Evolutionary conservation across 2,888 invertebrate species (phyloP).

Genomic region (Parthenolecanium corni): DNA sequence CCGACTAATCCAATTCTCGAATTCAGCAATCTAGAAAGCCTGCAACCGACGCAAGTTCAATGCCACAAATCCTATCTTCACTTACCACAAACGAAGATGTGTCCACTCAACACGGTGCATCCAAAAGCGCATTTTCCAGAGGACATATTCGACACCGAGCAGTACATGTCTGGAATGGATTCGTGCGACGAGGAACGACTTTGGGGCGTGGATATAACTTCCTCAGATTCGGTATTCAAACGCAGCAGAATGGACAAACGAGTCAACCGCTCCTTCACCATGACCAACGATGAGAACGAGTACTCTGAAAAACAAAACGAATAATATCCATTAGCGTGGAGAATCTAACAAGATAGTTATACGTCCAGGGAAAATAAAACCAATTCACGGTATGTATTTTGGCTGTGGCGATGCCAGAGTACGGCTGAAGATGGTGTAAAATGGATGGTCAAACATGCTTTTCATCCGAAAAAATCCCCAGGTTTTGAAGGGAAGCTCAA

Average conservation of each 20-base stretch:
- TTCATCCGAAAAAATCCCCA: too few species aligned
- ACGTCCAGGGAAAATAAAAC: not conserved
- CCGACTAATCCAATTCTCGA: too few species aligned
- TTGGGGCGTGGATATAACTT: conserved; percentile 39
- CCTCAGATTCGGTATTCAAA: conserved; percentile 39
- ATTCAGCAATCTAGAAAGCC: too few species aligned
- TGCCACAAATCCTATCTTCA: too few species aligned
- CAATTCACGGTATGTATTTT: too few species aligned
- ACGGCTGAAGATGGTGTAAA: too few species aligned
- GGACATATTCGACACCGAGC: conserved; percentile 50
- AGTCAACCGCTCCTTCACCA: conserved; percentile 49
- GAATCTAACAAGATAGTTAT: not conserved
- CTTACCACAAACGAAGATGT: conserved; percentile 60
- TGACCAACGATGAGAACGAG: conserved; percentile 52
- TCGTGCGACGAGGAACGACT: conserved; percentile 32
- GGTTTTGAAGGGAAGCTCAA: too few species aligned
- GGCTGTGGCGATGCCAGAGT: too few species aligned
- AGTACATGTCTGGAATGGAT: conserved; percentile 44
- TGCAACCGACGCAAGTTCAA: too few species aligned
- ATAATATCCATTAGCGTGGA: not conserved
- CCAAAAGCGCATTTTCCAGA: conserved; percentile 64
- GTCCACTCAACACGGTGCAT: conserved; percentile 55
- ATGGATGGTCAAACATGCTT: too few species aligned
- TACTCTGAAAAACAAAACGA: conserved; percentile 40
- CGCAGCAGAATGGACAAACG: conserved; percentile 51